A percentile compares a stretch with the other conserved stretches of the same genome.
These are phyloP conservation scores for Arenaria interpres DNA, from an alignment of 2,113 vertebrate genomes.

Conservation along the genomic window DNA sequence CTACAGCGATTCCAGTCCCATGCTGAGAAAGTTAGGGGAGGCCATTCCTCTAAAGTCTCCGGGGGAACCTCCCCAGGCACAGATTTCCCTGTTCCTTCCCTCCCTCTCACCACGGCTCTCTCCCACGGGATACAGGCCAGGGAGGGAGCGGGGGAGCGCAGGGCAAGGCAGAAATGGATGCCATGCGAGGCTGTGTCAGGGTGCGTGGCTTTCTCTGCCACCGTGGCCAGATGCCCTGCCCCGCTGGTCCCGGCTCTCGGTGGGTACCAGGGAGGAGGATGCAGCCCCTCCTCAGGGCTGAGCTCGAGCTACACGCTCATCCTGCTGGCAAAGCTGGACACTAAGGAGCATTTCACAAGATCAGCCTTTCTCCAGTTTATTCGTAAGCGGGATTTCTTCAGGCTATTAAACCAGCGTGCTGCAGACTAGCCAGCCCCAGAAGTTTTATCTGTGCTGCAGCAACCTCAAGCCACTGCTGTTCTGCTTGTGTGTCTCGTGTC, in stretches of 20 bases:
- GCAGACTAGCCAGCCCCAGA: background rate
- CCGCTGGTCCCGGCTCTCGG: rapidly evolving
- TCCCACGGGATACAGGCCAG: background rate
- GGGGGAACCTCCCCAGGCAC: background rate
- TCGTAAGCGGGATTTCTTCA: background rate
- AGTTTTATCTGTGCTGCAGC: constrained; percentile 1
- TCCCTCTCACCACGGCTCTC: background rate
- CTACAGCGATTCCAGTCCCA: background rate
- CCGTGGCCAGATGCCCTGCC: rapidly evolving
- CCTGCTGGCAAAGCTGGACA: background rate
- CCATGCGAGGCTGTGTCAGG: background rate
- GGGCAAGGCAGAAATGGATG: background rate
- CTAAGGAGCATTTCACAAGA: background rate
- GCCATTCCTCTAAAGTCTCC: background rate
- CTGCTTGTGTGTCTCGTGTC: background rate
- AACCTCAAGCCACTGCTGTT: background rate
- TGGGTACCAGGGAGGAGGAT: background rate
- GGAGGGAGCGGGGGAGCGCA: background rate
- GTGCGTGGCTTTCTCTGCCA: background rate
- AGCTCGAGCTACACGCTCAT: background rate
- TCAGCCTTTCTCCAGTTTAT: background rate
- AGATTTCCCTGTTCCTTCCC: background rate
- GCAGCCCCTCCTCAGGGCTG: background rate
- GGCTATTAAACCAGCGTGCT: background rate
- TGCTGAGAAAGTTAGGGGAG: rapidly evolving